Evolutionary conservation across 2,113 vertebrate species (phyloP), one percentile per base, ranked within the genome.

Genomic region (Petrocephalus microphthalmus): DNA sequence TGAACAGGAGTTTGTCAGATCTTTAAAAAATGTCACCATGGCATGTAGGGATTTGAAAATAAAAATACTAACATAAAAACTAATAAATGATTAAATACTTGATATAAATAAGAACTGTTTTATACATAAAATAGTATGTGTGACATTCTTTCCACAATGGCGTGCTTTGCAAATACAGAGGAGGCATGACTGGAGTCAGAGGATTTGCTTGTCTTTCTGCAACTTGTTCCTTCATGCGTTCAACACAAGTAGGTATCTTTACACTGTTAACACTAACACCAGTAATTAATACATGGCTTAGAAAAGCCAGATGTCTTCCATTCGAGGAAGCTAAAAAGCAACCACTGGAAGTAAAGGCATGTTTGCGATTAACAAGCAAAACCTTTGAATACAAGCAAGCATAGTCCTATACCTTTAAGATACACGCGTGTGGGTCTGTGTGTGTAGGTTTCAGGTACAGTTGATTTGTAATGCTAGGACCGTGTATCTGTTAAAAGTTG

Each of bases 61-160:
- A 88, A 89, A 67, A 88, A 90, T 53, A 92, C 90, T 87, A 90
- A 89, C 87, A 91, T 49, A 95, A 95, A 96, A 95, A 97, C 96
- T 53, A 85, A 85, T 54, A 85, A 85, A 86, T 54, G 85, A 86
- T 52, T 57, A 96, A 96, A 98, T 95, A 97, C 95, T 95, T 94
- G 92, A 95, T 95, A 98, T 98, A 98, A 99, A 97, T 98, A 97
- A 97, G 98, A 97, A 98, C 97, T 97, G 97, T 96, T 97, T 96
- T 95, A 96, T 96, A 97, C 96, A 98, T 96, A 95, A 95, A 95
- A 93, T 56, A 88, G 89, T 90, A 91, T 22, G 90, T 89, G 93
- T 92, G 92, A 93, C 92, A 87, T 93, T 90, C 88, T 74, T 90
- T 92, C 91, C 92, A 89, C 88, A 90, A 85, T 86, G 86, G 90